Evolutionary conservation across 2,113 vertebrate species (phyloP), one percentile per base, ranked within the genome.

Genomic region (Stictonetta naevosa): DNA sequence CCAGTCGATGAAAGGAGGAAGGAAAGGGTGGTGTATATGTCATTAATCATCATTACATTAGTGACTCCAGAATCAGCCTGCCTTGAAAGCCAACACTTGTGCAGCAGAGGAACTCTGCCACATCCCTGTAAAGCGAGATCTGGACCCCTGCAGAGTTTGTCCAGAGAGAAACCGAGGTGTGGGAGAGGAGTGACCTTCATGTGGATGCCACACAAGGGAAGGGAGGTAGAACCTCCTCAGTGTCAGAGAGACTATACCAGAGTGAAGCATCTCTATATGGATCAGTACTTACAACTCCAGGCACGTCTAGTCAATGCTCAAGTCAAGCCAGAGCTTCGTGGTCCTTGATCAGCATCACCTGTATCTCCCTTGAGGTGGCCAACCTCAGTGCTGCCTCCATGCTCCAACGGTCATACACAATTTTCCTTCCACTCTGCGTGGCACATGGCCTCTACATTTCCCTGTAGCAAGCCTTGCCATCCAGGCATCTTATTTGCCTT

Each of bases 1-100:
- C 90, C 92, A 91, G 83, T 97, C 79, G 69, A 96, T 97, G 77
- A 93, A 93, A 97, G 71, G 67, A 96, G 94, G 93, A 88, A 93
- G 88, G 91, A 63, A 83, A 91, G 88, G 88, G 64, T 71, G 74
- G 74, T 89, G 59, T 82, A 85, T 26, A 86, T 93, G 89, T 95
- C 94, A 92, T 96, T 96, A 96, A 93, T 94, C 95, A 94, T 91
- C 88, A 95, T 87, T 82, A 91, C 81, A 93, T 92, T 44, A 73
- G 62, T 76, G 62, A 42, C 64, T 96, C 88, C 1, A 8, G 88
- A 95, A 92, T 90, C 67, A 96, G 92, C 64, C 96, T 6, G 0
- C 80, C 81, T 17, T 13, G 71, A 63, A 91, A 89, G 31, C 79
- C 28, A 48, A 14, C 38, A 22, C 50, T 29, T 5, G 31, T 74